phyloP scores from a whole-genome alignment of 2,888 invertebrate genomes.

The Carterocephalus palaemon region DNA sequence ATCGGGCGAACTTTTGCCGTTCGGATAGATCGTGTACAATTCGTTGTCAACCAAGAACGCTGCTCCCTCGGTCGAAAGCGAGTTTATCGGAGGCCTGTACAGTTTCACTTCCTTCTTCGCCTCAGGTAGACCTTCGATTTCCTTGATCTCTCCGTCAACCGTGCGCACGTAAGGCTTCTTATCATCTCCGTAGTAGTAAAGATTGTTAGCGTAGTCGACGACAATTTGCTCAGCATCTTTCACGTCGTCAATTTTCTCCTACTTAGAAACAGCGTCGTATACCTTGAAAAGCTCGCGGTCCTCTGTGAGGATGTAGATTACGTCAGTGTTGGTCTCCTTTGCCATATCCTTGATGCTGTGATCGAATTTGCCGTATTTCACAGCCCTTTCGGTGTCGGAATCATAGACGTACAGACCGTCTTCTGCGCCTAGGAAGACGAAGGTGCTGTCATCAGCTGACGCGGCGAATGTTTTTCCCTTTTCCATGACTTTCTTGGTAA shows the following conservation, averaged over 20 bases:
- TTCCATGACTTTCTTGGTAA: conserved; percentile 30
- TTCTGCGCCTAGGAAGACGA: conserved; percentile 29
- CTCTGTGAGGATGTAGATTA: conserved; percentile 52
- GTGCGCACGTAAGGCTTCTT: conserved; percentile 44
- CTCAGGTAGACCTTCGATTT: conserved; percentile 49
- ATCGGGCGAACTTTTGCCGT: conserved; percentile 41
- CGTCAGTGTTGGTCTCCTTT: conserved; percentile 34
- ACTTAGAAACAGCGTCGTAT: conserved; percentile 48
- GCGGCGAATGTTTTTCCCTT: conserved; percentile 30
- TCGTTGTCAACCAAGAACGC: conserved; percentile 42
- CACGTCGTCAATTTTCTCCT: conserved; percentile 43
- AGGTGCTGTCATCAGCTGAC: conserved; percentile 25
- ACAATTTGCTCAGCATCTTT: conserved; percentile 50
- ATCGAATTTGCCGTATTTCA: conserved; percentile 36
- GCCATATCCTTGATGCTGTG: conserved; percentile 36
- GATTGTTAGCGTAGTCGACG: conserved; percentile 51
- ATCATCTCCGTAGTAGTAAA: conserved; percentile 49
- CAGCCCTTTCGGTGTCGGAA: conserved; percentile 21
- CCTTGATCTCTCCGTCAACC: conserved; percentile 39
- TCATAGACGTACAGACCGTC: conserved; percentile 34
- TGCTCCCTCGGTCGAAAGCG: conserved; percentile 39
- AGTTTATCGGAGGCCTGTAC: conserved; percentile 45
- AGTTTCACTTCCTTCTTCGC: conserved; percentile 38
- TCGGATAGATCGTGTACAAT: conserved; percentile 39
- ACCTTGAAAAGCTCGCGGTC: conserved; percentile 52